phyloP scores from a whole-genome alignment of 2,113 vertebrate genomes.

The Oryzias javanicus region DNA sequence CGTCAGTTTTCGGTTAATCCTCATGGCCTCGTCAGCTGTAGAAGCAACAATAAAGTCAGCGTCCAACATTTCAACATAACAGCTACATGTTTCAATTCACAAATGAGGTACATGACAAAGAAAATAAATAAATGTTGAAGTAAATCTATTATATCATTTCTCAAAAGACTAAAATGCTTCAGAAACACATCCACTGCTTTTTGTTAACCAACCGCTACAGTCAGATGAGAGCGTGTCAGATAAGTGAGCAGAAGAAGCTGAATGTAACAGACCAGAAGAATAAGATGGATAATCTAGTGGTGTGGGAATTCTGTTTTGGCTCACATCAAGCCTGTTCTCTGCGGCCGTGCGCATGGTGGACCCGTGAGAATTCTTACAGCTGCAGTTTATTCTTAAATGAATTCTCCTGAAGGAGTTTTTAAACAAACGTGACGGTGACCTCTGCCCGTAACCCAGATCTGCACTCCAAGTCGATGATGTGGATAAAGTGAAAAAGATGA shows the following conservation, averaged over 20 bases:
- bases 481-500: conserved; percentile 21
- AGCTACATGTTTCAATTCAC: background rate
- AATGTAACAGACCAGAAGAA: conserved; percentile 2
- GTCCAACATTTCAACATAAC: background rate
- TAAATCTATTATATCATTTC: too few relatives aligned
- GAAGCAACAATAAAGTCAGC: conserved; percentile 12
- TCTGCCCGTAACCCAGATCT: conserved; percentile 7
- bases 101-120: too few relatives aligned
- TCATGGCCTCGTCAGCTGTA: conserved; percentile 87
- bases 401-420: conserved; percentile 15
- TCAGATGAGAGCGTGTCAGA: background rate
- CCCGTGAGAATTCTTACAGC: conserved; percentile 2
- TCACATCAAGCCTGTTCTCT: conserved; percentile 4
- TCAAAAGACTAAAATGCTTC: too few relatives aligned
- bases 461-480: background rate
- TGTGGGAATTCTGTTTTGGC: conserved; percentile 16
- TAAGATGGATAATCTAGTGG: conserved; percentile 10
- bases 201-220: background rate
- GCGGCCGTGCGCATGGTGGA: background rate
- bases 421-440: conserved; percentile 21
- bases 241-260: conserved; percentile 3
- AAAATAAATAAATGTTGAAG: too few relatives aligned
- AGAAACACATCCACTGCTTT: background rate
- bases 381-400: conserved; percentile 6
- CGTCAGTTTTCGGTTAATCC: conserved; percentile 82